Evolutionary conservation across 2,888 invertebrate genomes (phyloP), one percentile per base, ranked within the genome.

Genomic region (Drosophila eohydei): DNA sequence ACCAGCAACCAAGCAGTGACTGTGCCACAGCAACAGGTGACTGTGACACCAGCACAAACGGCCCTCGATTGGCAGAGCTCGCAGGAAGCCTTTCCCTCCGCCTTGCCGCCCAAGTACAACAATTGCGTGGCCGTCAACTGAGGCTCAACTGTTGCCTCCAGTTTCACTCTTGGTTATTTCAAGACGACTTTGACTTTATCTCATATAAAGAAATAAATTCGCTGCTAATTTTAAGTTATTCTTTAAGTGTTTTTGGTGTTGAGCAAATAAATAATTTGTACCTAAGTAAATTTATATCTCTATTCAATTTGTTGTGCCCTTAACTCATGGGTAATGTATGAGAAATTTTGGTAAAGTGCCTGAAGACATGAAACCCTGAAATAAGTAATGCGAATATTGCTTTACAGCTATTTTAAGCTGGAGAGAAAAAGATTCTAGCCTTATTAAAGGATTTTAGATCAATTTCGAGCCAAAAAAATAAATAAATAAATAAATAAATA

Each of bases 61-160:
- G 54, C 76, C 8, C 3, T 54, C 5, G 51, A 54, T 30, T 65
- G 62, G 72, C 71, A 65, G 41, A 5, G 51, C 0, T 14, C 78
- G 7, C 67, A 71, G 7, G 62, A 73, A 21, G 38, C 57, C 1
- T 59, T 43, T 62, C 57, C 73, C 9, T 66, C 72, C 0, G 34
- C 34, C 0, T 28, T 71, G 40, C 89, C 83, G 0, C 88, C 89
- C 6, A 78, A 69, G 50, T 84, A 79, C 26, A 46, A 28, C 59
- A 68, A 84, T 6, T 48, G 14, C 0, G 36, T 78, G 28, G 54
- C 40, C 0, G 62, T 62, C 11, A 50, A 70, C 14, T 87, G 55
- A 64, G 5, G 6, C 1, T 21, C 21, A 21, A 21, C 21, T 2
- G 16, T 2, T 3, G 1, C 6, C 3, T 3, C 7, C 4, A 2